Base-by-base conservation (phyloP, 1,140 invertebrate genomes). In the Drosophila sp. region DNA sequence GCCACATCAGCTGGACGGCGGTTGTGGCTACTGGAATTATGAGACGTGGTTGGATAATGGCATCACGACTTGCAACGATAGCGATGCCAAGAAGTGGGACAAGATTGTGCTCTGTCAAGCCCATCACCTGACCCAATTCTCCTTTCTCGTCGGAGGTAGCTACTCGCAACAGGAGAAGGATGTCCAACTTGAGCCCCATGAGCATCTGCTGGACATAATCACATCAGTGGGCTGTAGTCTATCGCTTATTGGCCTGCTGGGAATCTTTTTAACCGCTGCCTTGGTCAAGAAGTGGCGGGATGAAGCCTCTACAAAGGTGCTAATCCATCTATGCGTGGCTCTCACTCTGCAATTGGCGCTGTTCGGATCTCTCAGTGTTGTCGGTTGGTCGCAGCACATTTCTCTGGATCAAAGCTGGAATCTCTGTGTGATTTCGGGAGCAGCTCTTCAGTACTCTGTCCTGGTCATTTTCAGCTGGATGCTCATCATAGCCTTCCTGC, bases 381-480 rank as follows among this genome's bases (percentile, higher is more conserved):
- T 93, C 6, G 74, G 86, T n/a, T 51, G 79, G 43, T 50, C 71
- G 6, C 25, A 53, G 16, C 11, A 58, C 8, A 7, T 78, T 4
- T 36, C 56, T 3, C 57, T 70, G 1, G 13, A 64, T 0, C 13
- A 75, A 7, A 71, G 80, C 6, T 80, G 58, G 21, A 67, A 76
- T 38, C 75, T 70, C 0, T 94, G 93, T 64, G 90, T 94, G 27
- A 54, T 92, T 32, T 79, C 94, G 5, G 94, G 94, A 11, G 92
- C 92, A 8, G 54, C 93, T 21, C 81, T 95, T 45, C 94, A 95
- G 72, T 95, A 95, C 80, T 92, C 94, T 6, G 93, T 95, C 32
- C 73, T 95, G 27, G 93, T 94, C 2, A 93, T 94, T 71, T 95
- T 95, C 76, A 93, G 93, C 78, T 95, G 94, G 94, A 95, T 95